Evolutionary conservation across 2,113 vertebrate genomes (phyloP).

Genomic region (Stigmatopora argus): DNA sequence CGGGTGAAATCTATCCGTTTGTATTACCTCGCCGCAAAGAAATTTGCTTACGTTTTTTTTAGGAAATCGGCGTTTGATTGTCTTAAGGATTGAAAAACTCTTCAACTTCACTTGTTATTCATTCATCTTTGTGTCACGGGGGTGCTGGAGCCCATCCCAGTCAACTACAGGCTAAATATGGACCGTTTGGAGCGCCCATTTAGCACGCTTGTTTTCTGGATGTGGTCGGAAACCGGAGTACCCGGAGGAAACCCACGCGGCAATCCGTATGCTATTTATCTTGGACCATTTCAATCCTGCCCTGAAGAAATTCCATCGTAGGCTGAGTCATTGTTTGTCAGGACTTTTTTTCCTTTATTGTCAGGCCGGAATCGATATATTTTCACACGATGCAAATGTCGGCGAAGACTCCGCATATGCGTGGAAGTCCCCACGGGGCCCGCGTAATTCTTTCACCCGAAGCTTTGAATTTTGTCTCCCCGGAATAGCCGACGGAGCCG

Average conservation of each 20-base stretch:
- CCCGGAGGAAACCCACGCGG: too few relatives aligned
- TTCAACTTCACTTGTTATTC: too few relatives aligned
- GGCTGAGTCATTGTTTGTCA: constrained; percentile 6
- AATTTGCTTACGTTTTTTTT: too few relatives aligned
- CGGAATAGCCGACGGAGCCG: constrained; percentile 44
- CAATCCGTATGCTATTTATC: not conserved
- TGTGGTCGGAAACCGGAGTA: too few relatives aligned
- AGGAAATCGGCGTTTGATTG: too few relatives aligned
- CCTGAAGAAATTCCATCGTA: constrained; percentile 19
- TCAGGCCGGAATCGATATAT: constrained; percentile 37
- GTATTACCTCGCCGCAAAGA: not conserved
- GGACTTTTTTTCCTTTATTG: constrained; percentile 28
- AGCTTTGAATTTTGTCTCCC: constrained; percentile 11
- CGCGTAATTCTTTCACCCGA: constrained; percentile 48
- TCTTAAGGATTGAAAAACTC: too few relatives aligned
- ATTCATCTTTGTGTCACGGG: too few relatives aligned
- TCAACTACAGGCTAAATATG: too few relatives aligned
- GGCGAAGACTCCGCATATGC: constrained; percentile 46
- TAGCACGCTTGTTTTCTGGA: too few relatives aligned
- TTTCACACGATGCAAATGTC: constrained; percentile 45
- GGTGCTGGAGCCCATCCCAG: too few relatives aligned
- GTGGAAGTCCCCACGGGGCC: constrained; percentile 36
- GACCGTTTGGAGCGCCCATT: too few relatives aligned
- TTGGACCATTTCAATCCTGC: not conserved
- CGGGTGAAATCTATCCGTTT: not conserved